Evolutionary conservation across 2,113 vertebrate species (phyloP).

Genomic region (Empidonax traillii): DNA sequence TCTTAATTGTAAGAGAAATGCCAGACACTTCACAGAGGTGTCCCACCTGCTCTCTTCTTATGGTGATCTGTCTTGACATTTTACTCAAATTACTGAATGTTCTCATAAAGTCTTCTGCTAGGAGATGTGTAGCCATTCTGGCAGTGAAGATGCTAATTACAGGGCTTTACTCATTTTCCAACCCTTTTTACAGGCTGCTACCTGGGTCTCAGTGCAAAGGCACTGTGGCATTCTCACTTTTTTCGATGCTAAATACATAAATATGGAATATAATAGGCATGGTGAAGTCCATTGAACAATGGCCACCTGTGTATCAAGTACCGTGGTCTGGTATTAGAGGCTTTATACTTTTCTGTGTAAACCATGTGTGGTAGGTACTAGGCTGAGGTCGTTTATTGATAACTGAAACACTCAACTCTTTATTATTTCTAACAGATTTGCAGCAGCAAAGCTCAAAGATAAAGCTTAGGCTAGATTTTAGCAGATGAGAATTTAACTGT

Average conservation of each 20-base stretch:
- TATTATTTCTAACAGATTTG: neutral
- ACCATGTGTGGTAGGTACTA: neutral
- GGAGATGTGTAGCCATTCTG: neutral
- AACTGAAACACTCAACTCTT: neutral
- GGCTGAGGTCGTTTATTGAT: neutral
- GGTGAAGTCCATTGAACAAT: neutral
- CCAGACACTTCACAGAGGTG: neutral
- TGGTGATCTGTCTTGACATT: neutral
- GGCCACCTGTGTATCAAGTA: neutral
- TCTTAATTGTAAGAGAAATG: neutral
- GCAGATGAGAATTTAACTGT: neutral
- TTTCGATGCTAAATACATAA: neutral
- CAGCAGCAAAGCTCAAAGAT: neutral
- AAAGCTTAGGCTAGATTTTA: neutral
- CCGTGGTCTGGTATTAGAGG: neutral
- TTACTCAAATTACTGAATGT: neutral
- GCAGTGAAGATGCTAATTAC: neutral
- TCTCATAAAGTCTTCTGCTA: neutral
- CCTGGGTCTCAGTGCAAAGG: neutral
- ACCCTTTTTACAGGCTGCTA: neutral
- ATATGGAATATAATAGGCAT: neutral
- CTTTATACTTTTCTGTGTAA: neutral
- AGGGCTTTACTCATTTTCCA: neutral
- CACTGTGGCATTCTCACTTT: neutral
- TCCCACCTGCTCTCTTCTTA: neutral